Base-by-base conservation (phyloP, 2,888 invertebrate genomes). In the Hemistola chrysoprasaria region DNA sequence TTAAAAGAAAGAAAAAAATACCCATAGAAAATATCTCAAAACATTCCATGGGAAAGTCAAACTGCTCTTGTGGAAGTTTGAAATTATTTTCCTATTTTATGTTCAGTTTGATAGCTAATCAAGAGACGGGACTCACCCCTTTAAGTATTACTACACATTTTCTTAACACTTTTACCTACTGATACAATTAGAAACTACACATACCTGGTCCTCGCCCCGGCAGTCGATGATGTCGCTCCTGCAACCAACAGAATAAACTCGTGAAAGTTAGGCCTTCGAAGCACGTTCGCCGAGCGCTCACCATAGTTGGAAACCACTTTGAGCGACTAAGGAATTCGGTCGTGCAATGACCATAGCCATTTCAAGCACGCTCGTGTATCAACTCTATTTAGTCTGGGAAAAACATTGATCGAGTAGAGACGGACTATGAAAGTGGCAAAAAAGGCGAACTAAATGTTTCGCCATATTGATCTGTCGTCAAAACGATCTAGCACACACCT, bases 191-290 rank as follows among this genome's bases (percentile, higher is more conserved):
- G 4, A 16, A 16, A 16, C 20, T 10, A n/a, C 8, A 71, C 86
- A 65, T 59, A 88, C 87, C 75, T 86, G 76, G 50, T 82, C 79
- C 43, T 78, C 84, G 21, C 78, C 75, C 8, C 74, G 68, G 56
- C 78, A 88, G 59, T 87, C 86, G 30, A 86, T 71, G 51, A 87
- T 80, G 53, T 84, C 82, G 50, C 77, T 86, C 68, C 89, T 90
- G 82, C 38, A 85, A 86, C 49, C 27, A 49, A 62, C 47, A 31
- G 8, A 30, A 42, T 5, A 30, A 38, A 5, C 9, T 47, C 46
- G 52, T 52, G 58, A 64, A 65, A 65, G 60, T 57, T 61, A 38
- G 28, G 30, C 46, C 41, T 50, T 56, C 50, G 31, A 37, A 47
- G 49, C 56, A 53, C 49, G 53, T 53, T 37, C 47, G 40, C 41